Base-by-base conservation (phyloP, 2,888 invertebrate species). In the Stictocephala bisonia region DNA sequence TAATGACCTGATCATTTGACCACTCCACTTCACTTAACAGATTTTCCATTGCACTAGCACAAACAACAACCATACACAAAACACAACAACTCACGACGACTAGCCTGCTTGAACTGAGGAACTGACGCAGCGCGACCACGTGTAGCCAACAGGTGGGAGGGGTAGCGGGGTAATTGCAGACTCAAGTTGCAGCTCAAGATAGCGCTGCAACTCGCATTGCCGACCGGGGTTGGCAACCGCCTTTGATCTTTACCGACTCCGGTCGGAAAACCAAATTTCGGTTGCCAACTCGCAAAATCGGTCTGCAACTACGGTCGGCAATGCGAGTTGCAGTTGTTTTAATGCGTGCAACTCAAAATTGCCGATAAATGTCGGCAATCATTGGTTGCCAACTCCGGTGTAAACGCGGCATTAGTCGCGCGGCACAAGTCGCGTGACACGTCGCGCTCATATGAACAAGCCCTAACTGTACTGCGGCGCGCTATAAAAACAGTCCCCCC, bases 261-360 rank as follows among this genome's bases (percentile, higher is more conserved):
- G n/a, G n/a, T n/a, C n/a, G n/a, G n/a, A n/a, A n/a, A 44, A 44
- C 44, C 44, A 44, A 44, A 44, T 44, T 44, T 44, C 9, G 44
- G 44, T 44, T 44, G 44, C 44, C 44, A 44, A 44, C 44, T 44
- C 44, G 9, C 44, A 44, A 44, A 44, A 44, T 44, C 44, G 4
- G 44, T 44, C 44, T 44, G 3, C 44, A 44, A 44, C 44, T 44
- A 15, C 4, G 20, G 53, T 22, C 24, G 53, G 53, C 53, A 53
- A 53, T 53, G 53, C 53, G 18, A 53, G 53, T 53, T 53, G 53
- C 53, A 53, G 53, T 53, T 53, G 53, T 53, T 53, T 53, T 20
- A 18, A 22, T 7, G 18, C 4, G 9, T 53, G 20, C 18, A 22
- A 53, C 53, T 53, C 18, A 53, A 53, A 9, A 44, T 44, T 44